phyloP scores from a whole-genome alignment of 2,797 vertebrate species.

The Champsocephalus gunnari region DNA sequence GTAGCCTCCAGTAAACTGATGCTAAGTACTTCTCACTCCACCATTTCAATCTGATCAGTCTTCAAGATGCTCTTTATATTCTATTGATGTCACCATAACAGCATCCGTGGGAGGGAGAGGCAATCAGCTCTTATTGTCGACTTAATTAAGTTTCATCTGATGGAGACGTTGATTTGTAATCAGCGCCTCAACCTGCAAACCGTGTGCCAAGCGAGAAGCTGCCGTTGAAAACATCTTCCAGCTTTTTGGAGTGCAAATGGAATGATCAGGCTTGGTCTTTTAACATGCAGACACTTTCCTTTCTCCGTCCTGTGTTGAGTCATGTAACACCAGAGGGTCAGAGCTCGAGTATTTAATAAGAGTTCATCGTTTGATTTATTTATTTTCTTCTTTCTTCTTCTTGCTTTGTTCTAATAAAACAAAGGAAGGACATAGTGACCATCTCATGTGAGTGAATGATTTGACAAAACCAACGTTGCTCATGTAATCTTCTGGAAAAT shows the following conservation, averaged over 20 bases:
- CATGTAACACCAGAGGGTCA: neutral
- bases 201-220: slow-evolving; percentile 32
- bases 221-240: slow-evolving; percentile 6
- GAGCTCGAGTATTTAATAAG: neutral
- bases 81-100: slow-evolving; percentile 61
- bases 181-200: slow-evolving; percentile 50
- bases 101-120: slow-evolving; percentile 61
- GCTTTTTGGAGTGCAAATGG: slow-evolving; percentile 9
- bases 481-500: slow-evolving; percentile 12
- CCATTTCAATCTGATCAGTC: slow-evolving; percentile 45
- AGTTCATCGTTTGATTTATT: neutral
- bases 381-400: neutral
- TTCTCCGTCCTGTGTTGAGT: slow-evolving; percentile 19
- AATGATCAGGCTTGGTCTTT: neutral
- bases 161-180: slow-evolving; percentile 69
- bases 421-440: neutral
- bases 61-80: slow-evolving; percentile 48
- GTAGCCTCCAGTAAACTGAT: slow-evolving; percentile 22
- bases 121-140: slow-evolving; percentile 75
- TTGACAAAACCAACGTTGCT: slow-evolving; percentile 15
- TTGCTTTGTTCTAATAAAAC: slow-evolving; percentile 14
- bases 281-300: neutral
- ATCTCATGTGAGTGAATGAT: slow-evolving; percentile 9
- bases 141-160: slow-evolving; percentile 73
- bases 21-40: slow-evolving; percentile 20